Evolutionary conservation across 2,888 invertebrate genomes (phyloP).

Genomic region (Hipparchia semele): DNA sequence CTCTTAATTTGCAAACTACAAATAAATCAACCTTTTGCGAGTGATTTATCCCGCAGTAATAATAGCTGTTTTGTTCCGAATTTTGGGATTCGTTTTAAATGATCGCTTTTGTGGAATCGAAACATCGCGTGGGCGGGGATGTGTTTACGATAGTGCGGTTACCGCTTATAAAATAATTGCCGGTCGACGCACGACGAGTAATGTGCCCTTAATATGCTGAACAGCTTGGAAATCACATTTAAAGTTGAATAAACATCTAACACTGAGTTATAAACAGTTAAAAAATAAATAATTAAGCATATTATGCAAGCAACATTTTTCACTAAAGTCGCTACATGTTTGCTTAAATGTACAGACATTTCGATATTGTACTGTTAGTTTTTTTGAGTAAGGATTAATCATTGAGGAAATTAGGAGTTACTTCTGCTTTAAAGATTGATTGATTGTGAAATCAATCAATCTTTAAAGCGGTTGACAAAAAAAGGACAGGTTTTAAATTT

Average conservation of each 20-base stretch:
- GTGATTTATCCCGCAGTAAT: conserved; percentile 42
- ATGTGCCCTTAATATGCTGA: conserved; percentile 34
- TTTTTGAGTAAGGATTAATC: too few species aligned
- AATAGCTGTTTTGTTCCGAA: conserved; percentile 44
- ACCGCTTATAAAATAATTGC: conserved; percentile 37
- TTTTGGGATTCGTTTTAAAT: conserved; percentile 41
- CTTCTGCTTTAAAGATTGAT: too few species aligned
- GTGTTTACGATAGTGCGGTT: conserved; percentile 40
- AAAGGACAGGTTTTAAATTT: too few species aligned
- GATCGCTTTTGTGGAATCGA: conserved; percentile 41
- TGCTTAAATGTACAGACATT: not conserved
- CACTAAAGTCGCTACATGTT: not conserved
- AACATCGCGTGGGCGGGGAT: conserved; percentile 37
- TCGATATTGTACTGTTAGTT: not conserved
- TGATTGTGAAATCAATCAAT: too few species aligned
- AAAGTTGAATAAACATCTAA: conserved; percentile 17
- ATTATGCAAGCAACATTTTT: not conserved
- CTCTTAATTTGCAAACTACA: conserved; percentile 34
- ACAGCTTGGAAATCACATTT: conserved; percentile 22
- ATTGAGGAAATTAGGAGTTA: too few species aligned
- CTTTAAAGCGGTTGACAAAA: too few species aligned
- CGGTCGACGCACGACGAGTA: conserved; percentile 40
- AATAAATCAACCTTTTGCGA: conserved; percentile 43
- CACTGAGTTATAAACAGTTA: not conserved
- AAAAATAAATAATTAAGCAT: not conserved